Base-by-base conservation (phyloP, 2,113 vertebrate species). In the Egretta garzetta region DNA sequence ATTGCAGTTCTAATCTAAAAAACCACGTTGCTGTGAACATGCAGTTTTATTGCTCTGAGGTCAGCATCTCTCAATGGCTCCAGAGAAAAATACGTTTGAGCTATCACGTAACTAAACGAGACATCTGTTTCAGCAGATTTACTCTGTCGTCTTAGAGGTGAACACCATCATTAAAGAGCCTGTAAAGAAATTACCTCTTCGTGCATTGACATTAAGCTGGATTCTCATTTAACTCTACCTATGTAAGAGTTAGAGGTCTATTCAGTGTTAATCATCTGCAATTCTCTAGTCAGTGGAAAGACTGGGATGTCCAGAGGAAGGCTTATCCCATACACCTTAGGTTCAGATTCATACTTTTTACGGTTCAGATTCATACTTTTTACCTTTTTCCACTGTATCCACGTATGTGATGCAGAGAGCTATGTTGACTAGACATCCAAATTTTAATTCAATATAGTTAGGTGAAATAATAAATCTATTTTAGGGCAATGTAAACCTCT, bases 21-120 rank as follows among this genome's bases (percentile, higher is more conserved):
- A 67, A 33, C 3, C 27, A 55, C 64, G 19, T 10, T 68, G 82
- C 83, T 89, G 39, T 27, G 90, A 86, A 70, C n/a, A 35, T 49
- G 71, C 23, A 58, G 16, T 92, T 97, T 93, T 95, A 96, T 92
- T 88, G 73, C 93, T 15, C 92, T 91, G 76, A 94, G 64, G 68
- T 97, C 93, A 95, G 52, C 94, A 49, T 47, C 68, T 21, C 4
- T 1, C 41, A 8, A 1, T 18, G 45, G 21, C 64, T 95, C 37
- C 0, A 11, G 28, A 59, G 68, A n/a, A 77, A 50, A 84, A 67
- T 4, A 35, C 26, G 5, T 88, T 88, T 55, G 75, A 84, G 47
- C 10, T 63, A 50, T 95, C 95, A 97, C 80, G 88, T 93, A 96
- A 76, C 79, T 63, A 6, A 6, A 67, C 0, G 10, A 74, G 43